Base-by-base conservation (phyloP, 2,888 invertebrate species). In the Therioaphis trifolii region DNA sequence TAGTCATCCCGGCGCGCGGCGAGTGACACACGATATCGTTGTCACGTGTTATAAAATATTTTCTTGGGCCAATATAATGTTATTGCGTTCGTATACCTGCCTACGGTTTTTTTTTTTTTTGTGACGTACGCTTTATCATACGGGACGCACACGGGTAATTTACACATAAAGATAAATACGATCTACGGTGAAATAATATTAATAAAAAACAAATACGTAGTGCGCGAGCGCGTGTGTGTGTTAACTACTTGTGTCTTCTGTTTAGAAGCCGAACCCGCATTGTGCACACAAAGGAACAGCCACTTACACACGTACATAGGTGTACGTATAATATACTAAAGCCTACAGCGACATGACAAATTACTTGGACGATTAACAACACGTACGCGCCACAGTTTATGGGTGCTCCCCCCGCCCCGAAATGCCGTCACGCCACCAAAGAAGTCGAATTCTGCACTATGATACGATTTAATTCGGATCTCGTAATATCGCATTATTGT, bases 81-180 rank as follows among this genome's bases (percentile, higher is more conserved):
- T 18, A 24, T 43, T 24, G 40, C 58, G 12, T 21, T 3, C 18
- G 52, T 2, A 21, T 24, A 24, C 24, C 68, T 24, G 58, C 9
- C 12, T 11, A 21, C 11, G 14, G 18, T 55, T 55, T 21, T 55
- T 55, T 55, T 55, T 21, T 21, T 5, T 66, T 15, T 9, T 27
- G 40, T 27, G 11, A 29, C 7, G 24, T 7, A 14, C 29, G 58
- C 7, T 58, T 1, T 35, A 43, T 58, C n/a, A 80, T 80, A 80
- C 80, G 71, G 71, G 80, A 71, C 58, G 69, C 61, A 82, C 63
- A 61, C 82, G 82, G 82, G 82, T 82, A 74, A 82, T 72, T 72
- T 82, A 82, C 72, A 82, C 82, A 69, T 71, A 79, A 79, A 79
- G 79, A 79, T 80, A 72, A 80, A 72, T 61, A 18, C 61, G 63